Base-by-base conservation (phyloP, 2,888 invertebrate genomes). In the Limnephilus lunatus region DNA sequence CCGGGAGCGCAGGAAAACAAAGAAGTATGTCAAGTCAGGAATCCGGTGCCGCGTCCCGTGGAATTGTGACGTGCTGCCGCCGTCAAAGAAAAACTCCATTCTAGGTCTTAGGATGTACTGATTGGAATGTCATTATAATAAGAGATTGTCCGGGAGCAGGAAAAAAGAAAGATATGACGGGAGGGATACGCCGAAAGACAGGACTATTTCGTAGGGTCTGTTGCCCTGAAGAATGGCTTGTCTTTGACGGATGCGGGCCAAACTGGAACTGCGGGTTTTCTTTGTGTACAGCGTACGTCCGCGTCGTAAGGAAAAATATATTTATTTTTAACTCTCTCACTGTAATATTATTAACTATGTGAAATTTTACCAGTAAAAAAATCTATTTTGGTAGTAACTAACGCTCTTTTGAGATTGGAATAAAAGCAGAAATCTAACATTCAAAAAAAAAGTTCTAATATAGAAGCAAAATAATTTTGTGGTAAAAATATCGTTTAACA, bases 81-180 rank as follows among this genome's bases (percentile, higher is more conserved):
- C 83, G 32, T 83, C 83, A 86, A 86, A 86, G 86, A 53, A 86
- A 86, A 86, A 44, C 19, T 83, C 25, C 32, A 35, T 83, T 32
- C 83, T 35, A 39, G 35, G 19, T 83, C 35, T 83, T 35, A 53
- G 86, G 86, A 44, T 53, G 86, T 86, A 86, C 86, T 93, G 92
- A 93, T 93, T 93, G 92, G 92, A 93, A 93, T 93, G 92, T 93
- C 91, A 93, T 93, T 93, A 93, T 93, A 93, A 93, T 93, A 81
- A 88, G 87, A 90, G 85, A 82, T 90, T 83, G 91, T 68, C 48
- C 39, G 82, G 87, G 81, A 68, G 82, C 91, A 81, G 44, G 85
- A 92, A 92, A 91, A 92, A 92, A 91, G 89, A 85, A 92, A 85
- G 85, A 85, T 90, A 90, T 90, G 82, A 90, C 89, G 91, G 83